Evolutionary conservation across 2,888 invertebrate genomes (phyloP).

Genomic region (Sinohyriopsis cumingii): DNA sequence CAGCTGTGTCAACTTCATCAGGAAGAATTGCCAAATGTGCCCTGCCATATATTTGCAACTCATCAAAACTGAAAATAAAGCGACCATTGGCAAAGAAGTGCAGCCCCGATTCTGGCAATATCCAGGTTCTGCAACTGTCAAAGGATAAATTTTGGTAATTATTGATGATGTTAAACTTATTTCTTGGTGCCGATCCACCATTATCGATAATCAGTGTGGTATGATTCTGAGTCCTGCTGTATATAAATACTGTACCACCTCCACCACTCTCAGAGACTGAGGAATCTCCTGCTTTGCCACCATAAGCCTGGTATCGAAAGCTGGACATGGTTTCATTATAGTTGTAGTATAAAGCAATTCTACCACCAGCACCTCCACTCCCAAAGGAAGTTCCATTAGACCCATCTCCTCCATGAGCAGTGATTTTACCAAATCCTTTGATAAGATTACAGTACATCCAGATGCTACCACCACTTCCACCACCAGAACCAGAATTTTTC

Average conservation of each 20-base stretch:
- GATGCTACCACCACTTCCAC: slow-evolving; percentile 60
- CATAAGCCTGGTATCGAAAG: slow-evolving; percentile 49
- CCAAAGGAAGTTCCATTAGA: slow-evolving; percentile 26
- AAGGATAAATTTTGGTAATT: slow-evolving; percentile 40
- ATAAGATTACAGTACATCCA: slow-evolving; percentile 54
- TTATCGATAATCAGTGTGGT: slow-evolving; percentile 52
- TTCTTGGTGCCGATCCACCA: slow-evolving; percentile 36
- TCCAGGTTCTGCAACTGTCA: slow-evolving; percentile 56
- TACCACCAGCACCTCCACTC: slow-evolving; percentile 59
- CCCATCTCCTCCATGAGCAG: slow-evolving; percentile 53
- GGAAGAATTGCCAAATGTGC: slow-evolving; percentile 51
- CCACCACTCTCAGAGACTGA: slow-evolving; percentile 47
- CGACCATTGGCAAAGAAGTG: slow-evolving; percentile 40
- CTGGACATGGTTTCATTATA: slow-evolving; percentile 53
- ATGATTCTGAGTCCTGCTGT: slow-evolving; percentile 49
- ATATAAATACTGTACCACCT: slow-evolving; percentile 51
- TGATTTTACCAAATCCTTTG: slow-evolving; percentile 55
- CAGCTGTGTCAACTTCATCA: slow-evolving; percentile 28
- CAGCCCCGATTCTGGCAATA: slow-evolving; percentile 45
- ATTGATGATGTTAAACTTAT: slow-evolving; percentile 37
- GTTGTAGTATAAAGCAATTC: slow-evolving; percentile 54
- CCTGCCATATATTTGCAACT: slow-evolving; percentile 52
- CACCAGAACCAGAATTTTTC: slow-evolving; percentile 35
- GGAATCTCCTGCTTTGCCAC: slow-evolving; percentile 37
- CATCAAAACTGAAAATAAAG: slow-evolving; percentile 47